phyloP scores from a whole-genome alignment of 2,113 vertebrate species.

The Fulica atra region DNA sequence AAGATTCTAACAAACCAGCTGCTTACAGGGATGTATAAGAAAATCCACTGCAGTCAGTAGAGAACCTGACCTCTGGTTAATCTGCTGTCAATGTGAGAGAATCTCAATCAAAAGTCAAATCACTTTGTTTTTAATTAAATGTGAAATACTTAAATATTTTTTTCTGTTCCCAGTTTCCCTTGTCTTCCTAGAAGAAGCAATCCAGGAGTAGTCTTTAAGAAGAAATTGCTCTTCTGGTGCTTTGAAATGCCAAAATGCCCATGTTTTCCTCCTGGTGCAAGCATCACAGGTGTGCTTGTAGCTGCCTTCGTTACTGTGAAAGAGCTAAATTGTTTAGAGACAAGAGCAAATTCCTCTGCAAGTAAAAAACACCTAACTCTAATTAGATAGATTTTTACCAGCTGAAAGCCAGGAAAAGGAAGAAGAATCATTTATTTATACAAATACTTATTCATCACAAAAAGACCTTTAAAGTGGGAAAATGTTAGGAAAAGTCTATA shows the following conservation, averaged over 20 bases:
- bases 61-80: too few species aligned
- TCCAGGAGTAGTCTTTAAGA: not conserved
- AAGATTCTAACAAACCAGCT: not conserved
- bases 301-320: not conserved
- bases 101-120: not conserved
- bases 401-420: not conserved
- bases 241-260: not conserved
- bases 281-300: not conserved
- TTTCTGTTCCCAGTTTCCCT: not conserved
- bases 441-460: not conserved
- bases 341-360: not conserved
- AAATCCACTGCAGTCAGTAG: not conserved
- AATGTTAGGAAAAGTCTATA: not conserved
- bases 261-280: not conserved
- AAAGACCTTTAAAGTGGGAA: not conserved
- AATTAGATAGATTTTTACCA: not conserved
- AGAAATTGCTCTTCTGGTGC: not conserved
- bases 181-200: not conserved
- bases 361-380: not conserved
- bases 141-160: not conserved
- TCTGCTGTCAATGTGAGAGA: not conserved
- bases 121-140: not conserved
- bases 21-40: not conserved
- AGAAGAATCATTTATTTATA: not conserved
- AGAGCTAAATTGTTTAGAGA: not conserved